phyloP scores from a whole-genome alignment of 2,888 invertebrate species.

The Erebia palarica region DNA sequence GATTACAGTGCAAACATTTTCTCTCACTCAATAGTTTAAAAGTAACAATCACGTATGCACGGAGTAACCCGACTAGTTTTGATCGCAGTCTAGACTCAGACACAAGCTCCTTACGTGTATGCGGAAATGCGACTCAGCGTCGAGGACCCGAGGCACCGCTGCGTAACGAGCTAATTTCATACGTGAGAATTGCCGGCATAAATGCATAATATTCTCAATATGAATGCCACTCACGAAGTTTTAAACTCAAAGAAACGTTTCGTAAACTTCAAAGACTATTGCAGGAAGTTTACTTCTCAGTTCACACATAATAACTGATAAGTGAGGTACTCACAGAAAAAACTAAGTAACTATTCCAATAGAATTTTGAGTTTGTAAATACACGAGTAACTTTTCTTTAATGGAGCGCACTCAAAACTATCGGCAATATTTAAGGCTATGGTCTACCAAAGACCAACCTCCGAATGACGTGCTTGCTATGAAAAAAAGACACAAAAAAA shows the following conservation, averaged over 20 bases:
- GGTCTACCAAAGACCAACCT: no score
- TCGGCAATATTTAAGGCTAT: no score
- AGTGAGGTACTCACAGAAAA: no score
- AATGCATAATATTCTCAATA: background rate
- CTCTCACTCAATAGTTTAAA: background rate
- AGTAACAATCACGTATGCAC: background rate
- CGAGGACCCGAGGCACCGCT: background rate
- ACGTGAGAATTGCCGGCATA: constrained; percentile 6
- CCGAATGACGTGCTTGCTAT: no score
- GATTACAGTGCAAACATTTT: no score
- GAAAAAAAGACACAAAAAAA: no score
- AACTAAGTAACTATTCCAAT: no score
- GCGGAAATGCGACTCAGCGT: background rate
- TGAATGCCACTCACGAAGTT: constrained; percentile 2
- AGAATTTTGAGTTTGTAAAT: no score
- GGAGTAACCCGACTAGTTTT: background rate
- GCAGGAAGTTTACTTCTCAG: background rate
- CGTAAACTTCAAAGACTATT: background rate
- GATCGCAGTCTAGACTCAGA: background rate
- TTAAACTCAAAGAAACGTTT: background rate
- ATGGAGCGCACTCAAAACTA: no score
- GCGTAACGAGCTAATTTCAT: constrained; percentile 11
- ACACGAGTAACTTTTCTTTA: no score
- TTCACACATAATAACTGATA: background rate
- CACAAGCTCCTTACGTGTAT: constrained; percentile 9